A percentile compares a stretch with the other conserved stretches of the same genome.
These are phyloP conservation scores for Nyctibius bracteatus DNA, from an alignment of 2,113 vertebrate genomes.

Conservation along the genomic window DNA sequence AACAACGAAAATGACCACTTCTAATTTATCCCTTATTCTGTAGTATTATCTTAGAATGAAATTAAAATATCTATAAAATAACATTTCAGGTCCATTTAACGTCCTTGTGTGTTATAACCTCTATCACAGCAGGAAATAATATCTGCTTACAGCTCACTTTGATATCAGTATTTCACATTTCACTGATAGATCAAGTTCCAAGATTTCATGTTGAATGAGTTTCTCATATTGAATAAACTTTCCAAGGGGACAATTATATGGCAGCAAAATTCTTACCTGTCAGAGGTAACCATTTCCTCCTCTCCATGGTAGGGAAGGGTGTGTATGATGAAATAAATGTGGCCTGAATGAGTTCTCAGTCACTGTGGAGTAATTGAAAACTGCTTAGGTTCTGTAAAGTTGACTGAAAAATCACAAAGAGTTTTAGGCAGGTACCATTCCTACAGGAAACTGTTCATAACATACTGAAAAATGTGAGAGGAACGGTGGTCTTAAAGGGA, in stretches of 20 bases:
- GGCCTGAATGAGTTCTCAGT: not conserved
- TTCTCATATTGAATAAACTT: not conserved
- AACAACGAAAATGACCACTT: not conserved
- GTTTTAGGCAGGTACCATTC: not conserved
- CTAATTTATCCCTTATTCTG: not conserved
- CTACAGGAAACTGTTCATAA: not conserved
- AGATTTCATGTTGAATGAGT: not conserved
- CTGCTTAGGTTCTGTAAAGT: not conserved
- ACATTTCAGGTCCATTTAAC: not conserved
- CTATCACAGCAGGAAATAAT: not conserved
- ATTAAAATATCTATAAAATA: not conserved
- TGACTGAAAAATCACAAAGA: not conserved
- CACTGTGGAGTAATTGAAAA: not conserved
- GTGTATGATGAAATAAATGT: not conserved
- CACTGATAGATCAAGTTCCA: not conserved
- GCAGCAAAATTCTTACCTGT: not conserved
- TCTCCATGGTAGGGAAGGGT: not conserved
- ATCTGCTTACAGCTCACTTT: not conserved
- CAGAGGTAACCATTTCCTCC: not conserved
- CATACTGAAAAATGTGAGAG: not conserved
- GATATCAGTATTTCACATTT: not conserved
- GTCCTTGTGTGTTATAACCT: not conserved
- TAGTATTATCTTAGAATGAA: not conserved
- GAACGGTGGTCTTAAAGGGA: not conserved
- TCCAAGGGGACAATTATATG: not conserved